Conservation (phyloP, 2,888 invertebrate genomes). For the Philhelius pedissequus region DNA sequence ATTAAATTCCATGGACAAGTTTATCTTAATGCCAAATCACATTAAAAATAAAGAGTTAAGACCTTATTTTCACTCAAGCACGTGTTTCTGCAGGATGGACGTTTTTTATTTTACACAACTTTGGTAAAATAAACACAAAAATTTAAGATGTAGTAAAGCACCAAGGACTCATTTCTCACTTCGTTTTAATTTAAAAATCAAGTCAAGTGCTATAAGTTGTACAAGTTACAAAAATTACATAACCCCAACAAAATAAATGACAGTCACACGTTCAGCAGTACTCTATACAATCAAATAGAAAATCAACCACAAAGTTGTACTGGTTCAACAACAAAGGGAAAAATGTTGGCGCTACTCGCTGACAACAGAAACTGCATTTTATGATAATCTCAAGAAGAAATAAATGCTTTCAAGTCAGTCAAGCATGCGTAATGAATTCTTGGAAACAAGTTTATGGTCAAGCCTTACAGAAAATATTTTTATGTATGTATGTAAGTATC, state of each 20-base stretch:
- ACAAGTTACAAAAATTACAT: not conserved
- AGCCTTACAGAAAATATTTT: conserved; percentile 12
- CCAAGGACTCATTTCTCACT: not conserved
- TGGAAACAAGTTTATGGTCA: conserved; percentile 26
- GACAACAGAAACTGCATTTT: conserved; percentile 18
- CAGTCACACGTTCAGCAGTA: not conserved
- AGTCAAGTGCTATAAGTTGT: not conserved
- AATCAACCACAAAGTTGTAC: not conserved
- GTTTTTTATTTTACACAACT: not conserved
- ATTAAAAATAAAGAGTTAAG: not conserved
- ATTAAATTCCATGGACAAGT: not conserved
- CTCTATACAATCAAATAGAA: not conserved
- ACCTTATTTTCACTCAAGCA: not conserved
- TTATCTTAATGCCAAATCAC: not conserved
- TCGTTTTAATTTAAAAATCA: not conserved
- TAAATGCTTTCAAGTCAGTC: conserved; percentile 8
- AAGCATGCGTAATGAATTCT: conserved; percentile 19
- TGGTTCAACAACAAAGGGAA: conserved; percentile 13
- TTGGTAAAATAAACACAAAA: not conserved
- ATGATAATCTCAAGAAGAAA: not conserved
- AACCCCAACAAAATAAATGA: not conserved
- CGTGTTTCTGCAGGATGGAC: not conserved
- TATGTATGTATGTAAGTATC: not conserved
- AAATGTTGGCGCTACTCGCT: conserved; percentile 17
- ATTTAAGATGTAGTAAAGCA: not conserved